Evolutionary conservation across 2,888 invertebrate species (phyloP).

Genomic region (Scaptomyza cyrtandrae): DNA sequence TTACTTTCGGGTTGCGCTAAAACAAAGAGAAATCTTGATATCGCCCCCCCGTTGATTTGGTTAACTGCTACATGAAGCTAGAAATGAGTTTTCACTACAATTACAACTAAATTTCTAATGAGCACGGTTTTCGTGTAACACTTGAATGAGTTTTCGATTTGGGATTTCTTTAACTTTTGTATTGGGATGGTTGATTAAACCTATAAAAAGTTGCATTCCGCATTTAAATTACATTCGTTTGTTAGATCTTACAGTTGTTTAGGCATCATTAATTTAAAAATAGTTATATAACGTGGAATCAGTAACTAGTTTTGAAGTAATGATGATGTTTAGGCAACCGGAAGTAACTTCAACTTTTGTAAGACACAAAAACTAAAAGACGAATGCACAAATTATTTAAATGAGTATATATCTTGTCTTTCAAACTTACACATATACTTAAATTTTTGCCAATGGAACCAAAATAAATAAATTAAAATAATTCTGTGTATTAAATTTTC

Average conservation of each 20-base stretch:
- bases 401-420: no score
- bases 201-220: neutral
- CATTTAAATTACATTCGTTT: neutral
- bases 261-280: neutral
- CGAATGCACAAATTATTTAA: no score
- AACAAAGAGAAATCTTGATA: slow-evolving; percentile 48
- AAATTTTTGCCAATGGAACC: no score
- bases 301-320: neutral
- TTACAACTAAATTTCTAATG: slow-evolving; percentile 25
- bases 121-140: neutral
- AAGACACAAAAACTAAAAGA: neutral
- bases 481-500: no score
- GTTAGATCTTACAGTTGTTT: neutral
- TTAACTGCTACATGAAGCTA: slow-evolving; percentile 19
- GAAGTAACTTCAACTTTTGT: no score
- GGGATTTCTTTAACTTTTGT: neutral
- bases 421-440: no score
- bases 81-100: slow-evolving; percentile 1
- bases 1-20: slow-evolving; percentile 6
- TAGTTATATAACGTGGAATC: neutral
- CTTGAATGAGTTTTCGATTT: neutral
- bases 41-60: slow-evolving; percentile 31
- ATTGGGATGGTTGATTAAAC: no score
- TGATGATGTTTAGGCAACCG: no score
- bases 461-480: no score